Percentiles rank a stretch among this genome's conserved stretches.
Evolutionary conservation across 2,888 invertebrate genomes (phyloP).

Genomic region (Galeruca laticollis): DNA sequence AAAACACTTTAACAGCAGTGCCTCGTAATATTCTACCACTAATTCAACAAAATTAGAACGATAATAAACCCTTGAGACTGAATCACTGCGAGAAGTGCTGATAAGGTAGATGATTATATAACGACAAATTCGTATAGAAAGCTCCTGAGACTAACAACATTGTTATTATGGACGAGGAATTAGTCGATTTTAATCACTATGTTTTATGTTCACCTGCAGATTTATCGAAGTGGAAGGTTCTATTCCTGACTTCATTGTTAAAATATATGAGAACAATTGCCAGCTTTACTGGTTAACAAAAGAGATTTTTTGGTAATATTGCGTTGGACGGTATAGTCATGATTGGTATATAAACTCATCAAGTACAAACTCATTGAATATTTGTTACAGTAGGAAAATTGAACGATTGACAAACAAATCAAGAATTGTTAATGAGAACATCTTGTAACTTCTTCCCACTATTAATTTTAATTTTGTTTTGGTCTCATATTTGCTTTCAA

Average conservation of each 20-base stretch:
- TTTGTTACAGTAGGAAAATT: too few species aligned
- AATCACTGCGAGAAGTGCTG: constrained; percentile 41
- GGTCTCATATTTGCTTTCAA: too few species aligned
- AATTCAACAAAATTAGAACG: constrained; percentile 43
- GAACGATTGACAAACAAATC: too few species aligned
- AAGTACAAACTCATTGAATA: too few species aligned
- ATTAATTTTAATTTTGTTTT: too few species aligned
- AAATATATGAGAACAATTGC: neutral
- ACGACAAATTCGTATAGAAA: constrained; percentile 41
- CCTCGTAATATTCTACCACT: constrained; percentile 15
- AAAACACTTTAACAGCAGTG: neutral
- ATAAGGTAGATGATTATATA: constrained; percentile 43
- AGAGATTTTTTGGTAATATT: too few species aligned
- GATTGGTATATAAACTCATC: too few species aligned
- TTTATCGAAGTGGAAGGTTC: neutral
- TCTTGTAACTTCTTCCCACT: too few species aligned
- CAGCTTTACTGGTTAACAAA: too few species aligned
- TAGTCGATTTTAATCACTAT: constrained; percentile 35
- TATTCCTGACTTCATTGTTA: neutral
- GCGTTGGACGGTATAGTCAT: too few species aligned
- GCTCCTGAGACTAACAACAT: constrained; percentile 36
- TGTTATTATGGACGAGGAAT: constrained; percentile 34
- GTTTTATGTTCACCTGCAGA: neutral
- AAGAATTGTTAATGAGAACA: too few species aligned
- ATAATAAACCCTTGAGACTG: constrained; percentile 48